Evolutionary conservation across 2,113 vertebrate genomes (phyloP).

Genomic region (Lethenteron camtschaticum): DNA sequence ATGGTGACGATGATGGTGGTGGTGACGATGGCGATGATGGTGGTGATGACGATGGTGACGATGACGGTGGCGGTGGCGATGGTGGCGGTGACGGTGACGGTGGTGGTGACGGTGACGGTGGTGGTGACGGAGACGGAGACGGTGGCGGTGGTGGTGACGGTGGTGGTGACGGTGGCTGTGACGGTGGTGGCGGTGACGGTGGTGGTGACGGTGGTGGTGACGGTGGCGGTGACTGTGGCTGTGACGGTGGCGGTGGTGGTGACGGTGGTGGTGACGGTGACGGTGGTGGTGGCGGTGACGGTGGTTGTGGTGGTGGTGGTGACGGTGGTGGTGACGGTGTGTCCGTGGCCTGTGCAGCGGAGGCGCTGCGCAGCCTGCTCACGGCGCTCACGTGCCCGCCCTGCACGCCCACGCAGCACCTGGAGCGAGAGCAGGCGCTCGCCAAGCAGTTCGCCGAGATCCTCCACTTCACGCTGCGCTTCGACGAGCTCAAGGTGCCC

Average conservation of each 20-base stretch:
- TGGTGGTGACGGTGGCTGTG: background rate
- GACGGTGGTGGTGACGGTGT: background rate
- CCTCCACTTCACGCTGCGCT: slow-evolving; percentile 69
- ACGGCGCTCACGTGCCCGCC: slow-evolving; percentile 63
- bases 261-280: background rate
- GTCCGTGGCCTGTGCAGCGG: slow-evolving; percentile 24
- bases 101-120: background rate
- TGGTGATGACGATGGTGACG: background rate
- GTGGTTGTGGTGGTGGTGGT: background rate
- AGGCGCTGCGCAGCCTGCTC: slow-evolving; percentile 54
- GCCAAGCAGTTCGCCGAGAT: slow-evolving; percentile 75
- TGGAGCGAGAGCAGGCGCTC: slow-evolving; percentile 57
- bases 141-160: background rate
- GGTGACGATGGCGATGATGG: background rate
- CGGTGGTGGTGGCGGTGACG: no score
- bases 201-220: background rate
- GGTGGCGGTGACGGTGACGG: background rate
- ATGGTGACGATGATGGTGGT: background rate
- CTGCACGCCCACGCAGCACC: slow-evolving; percentile 56
- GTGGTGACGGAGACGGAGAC: background rate
- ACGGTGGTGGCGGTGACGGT: background rate
- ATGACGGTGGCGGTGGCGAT: background rate
- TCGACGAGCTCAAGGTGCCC: slow-evolving; percentile 59
- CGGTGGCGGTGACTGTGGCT: background rate
- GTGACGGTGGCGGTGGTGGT: background rate